Evolutionary conservation across 2,888 invertebrate species (phyloP), one percentile per base, ranked within the genome.

Genomic region (Julus scandinavius): DNA sequence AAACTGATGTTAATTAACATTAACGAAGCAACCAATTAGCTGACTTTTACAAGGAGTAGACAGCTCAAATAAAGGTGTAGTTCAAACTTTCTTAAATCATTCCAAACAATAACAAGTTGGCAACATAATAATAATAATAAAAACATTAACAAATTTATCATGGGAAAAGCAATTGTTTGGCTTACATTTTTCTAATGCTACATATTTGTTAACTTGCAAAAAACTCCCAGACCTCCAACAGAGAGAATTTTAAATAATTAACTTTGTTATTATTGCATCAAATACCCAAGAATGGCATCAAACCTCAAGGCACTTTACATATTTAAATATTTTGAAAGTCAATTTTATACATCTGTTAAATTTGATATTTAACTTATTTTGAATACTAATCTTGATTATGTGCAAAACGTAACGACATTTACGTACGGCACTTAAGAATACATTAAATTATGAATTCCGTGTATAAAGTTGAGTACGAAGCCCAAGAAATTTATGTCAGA

Each of bases 1-100:
- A 80, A 80, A 80, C 80, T 80, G 80, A 38, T 38, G 38, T 80
- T 80, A 80, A 80, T 80, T 80, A 80, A 80, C 80, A 80, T 80
- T 38, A 40, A 15, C 38, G 38, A 5, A 80, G 29, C 38, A 38
- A 80, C 80, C 80, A 80, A 80, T 80, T 80, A 80, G 80, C 13
- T 29, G 9, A 38, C 11, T 80, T 80, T 80, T 38, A 80, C 2
- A 38, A 13, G 13, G 80, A 72, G 38, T 38, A 38, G 80, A 38
- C 13, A 80, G 38, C 38, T 80, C 13, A 80, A 80, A 80, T 80
- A 80, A 80, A 80, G 80, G 80, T 80, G 80, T 80, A 38, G 38
- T 38, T 13, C 1, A 38, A 38, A 80, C 80, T 38, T 80, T 38
- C 80, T 80, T 38, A 80, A 29, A 80, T 80, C 80, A 80, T 29